phyloP scores from a whole-genome alignment of 2,113 vertebrate genomes.

The Trogon melanurus region DNA sequence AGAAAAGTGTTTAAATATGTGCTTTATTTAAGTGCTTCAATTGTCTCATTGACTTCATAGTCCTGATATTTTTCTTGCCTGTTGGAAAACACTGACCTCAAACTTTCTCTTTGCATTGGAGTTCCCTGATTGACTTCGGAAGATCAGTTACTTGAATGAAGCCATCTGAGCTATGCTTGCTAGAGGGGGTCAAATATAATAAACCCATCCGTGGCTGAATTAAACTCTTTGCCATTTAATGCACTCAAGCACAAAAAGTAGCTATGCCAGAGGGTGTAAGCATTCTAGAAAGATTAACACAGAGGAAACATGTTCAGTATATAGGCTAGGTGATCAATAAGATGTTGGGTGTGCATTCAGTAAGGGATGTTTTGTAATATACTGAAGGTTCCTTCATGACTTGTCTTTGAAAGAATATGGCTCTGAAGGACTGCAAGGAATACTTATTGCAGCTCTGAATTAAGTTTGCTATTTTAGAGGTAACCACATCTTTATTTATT shows the following conservation, averaged over 20 bases:
- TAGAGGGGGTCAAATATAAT: not conserved
- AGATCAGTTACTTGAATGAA: not conserved
- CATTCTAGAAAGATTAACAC: not conserved
- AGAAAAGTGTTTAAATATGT: not conserved
- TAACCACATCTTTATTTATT: not conserved
- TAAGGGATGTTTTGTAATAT: not conserved
- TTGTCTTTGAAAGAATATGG: not conserved
- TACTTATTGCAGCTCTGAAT: not conserved
- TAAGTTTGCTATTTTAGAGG: not conserved
- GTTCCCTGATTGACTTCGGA: not conserved
- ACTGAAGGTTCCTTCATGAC: not conserved
- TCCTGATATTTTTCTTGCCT: not conserved
- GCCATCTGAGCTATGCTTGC: not conserved
- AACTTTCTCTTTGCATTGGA: not conserved
- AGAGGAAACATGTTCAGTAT: not conserved
- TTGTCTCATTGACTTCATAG: constrained; percentile 11
- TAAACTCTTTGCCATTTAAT: not conserved
- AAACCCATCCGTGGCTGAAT: not conserved
- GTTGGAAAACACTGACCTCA: constrained; percentile 25
- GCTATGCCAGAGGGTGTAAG: not conserved
- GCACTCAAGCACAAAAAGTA: not conserved
- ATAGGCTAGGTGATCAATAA: not conserved
- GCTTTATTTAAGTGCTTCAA: not conserved
- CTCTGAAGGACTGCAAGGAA: not conserved
- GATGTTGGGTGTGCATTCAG: not conserved